These are phyloP conservation scores for Caretta caretta DNA, from an alignment of 2,113 vertebrate genomes.

Conservation along the genomic window DNA sequence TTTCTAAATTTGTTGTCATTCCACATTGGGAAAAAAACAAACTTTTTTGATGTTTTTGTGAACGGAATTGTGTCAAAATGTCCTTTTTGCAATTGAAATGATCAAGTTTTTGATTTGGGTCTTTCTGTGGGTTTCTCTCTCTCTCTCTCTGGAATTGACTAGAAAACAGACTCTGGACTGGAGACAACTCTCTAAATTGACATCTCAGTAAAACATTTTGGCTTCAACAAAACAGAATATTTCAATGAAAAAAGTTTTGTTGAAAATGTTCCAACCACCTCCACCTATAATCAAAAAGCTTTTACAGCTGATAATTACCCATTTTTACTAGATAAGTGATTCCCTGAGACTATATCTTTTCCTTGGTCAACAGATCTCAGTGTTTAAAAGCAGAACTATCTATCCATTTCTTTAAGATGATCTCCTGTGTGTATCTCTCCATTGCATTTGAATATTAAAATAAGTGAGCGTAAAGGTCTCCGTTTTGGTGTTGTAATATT, in stretches of 20 bases:
- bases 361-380: neutral
- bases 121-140: neutral
- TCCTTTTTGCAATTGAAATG: neutral
- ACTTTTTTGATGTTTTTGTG: no score
- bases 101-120: neutral
- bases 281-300: neutral
- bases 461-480: neutral
- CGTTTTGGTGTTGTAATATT: neutral
- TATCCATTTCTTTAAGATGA: neutral
- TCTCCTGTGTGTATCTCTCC: neutral
- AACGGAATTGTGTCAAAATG: neutral
- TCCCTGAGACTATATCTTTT: neutral
- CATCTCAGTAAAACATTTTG: no score
- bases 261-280: no score
- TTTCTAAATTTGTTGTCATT: neutral
- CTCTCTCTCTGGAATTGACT: no score
- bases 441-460: neutral
- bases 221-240: no score
- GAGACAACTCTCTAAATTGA: no score
- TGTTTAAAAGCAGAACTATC: neutral
- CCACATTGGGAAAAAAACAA: neutral
- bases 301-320: conserved; percentile 2
- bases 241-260: no score
- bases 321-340: neutral
- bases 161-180: no score